These are phyloP conservation scores for Danaus melanippus DNA, from an alignment of 1,140 invertebrate species.

Conservation along the genomic window DNA sequence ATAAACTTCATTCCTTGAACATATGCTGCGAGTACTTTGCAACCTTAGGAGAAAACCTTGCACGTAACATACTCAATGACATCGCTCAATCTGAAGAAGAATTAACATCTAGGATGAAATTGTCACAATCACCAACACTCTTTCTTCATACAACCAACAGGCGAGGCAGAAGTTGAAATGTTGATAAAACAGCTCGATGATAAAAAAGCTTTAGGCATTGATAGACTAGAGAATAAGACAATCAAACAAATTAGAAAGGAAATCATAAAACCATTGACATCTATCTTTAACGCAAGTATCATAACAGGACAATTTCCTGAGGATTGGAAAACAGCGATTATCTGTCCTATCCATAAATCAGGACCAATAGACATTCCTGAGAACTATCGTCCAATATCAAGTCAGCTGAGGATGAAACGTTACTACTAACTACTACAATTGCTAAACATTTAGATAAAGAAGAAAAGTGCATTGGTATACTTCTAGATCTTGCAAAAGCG, in stretches of 20 bases:
- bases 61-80: constrained; percentile 14
- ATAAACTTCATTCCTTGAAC: constrained; percentile 8
- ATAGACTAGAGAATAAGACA: constrained; percentile 2
- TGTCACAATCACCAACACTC: constrained; percentile 2
- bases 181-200: constrained; percentile 13
- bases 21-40: constrained; percentile 17
- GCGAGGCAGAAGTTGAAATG: constrained; percentile 11
- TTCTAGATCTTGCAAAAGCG: constrained; percentile 13
- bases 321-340: not conserved
- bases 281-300: too few relatives aligned
- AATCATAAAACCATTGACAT: too few relatives aligned
- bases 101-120: constrained; percentile 1
- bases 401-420: constrained; percentile 9
- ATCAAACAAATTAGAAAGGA: too few relatives aligned
- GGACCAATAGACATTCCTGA: constrained; percentile 3
- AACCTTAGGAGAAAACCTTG: constrained; percentile 16
- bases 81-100: constrained; percentile 11
- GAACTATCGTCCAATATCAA: constrained; percentile 18
- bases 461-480: constrained; percentile 9
- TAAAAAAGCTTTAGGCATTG: constrained; percentile 14
- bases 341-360: constrained; percentile 6
- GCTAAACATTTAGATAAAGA: constrained; percentile 5
- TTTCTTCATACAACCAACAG: constrained; percentile 19
- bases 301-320: too few relatives aligned
- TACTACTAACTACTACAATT: constrained; percentile 1